Conservation (phyloP, 2,888 invertebrate species). For the Punctoribates punctum region DNA sequence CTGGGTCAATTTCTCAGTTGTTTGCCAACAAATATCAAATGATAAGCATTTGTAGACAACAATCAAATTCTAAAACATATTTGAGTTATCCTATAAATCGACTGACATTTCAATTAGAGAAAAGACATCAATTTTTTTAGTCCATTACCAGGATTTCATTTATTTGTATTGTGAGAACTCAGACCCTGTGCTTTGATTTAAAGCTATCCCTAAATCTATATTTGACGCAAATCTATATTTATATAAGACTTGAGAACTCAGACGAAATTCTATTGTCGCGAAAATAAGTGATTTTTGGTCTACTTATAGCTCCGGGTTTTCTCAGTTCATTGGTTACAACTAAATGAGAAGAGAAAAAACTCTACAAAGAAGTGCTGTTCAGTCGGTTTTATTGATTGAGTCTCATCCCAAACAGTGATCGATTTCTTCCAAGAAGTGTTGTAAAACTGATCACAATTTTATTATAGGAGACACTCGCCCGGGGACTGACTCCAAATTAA, state of each 20-base stretch:
- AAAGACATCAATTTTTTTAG: neutral
- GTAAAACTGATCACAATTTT: conserved; percentile 22
- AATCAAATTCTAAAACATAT: neutral
- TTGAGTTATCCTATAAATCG: neutral
- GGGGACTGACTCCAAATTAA: neutral
- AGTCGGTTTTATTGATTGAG: neutral
- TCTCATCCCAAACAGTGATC: conserved; percentile 17
- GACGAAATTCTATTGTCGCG: conserved; percentile 13
- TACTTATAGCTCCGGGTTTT: conserved; percentile 27
- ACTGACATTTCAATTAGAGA: neutral
- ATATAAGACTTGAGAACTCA: neutral
- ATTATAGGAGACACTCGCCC: neutral
- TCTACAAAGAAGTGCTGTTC: neutral
- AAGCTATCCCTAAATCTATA: neutral
- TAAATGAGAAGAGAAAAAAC: conserved; percentile 12
- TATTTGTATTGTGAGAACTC: neutral
- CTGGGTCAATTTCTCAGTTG: too few relatives aligned
- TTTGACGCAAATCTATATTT: conserved; percentile 19
- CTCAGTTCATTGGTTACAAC: conserved; percentile 23
- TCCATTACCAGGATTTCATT: neutral
- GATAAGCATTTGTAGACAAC: neutral
- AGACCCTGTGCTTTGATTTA: neutral
- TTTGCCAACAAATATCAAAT: too few relatives aligned
- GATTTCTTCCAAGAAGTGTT: conserved; percentile 22
- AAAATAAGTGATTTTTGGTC: conserved; percentile 33